Evolutionary conservation across 2,797 vertebrate genomes (phyloP), one percentile per base, ranked within the genome.

Genomic region (Sus cebifrons): DNA sequence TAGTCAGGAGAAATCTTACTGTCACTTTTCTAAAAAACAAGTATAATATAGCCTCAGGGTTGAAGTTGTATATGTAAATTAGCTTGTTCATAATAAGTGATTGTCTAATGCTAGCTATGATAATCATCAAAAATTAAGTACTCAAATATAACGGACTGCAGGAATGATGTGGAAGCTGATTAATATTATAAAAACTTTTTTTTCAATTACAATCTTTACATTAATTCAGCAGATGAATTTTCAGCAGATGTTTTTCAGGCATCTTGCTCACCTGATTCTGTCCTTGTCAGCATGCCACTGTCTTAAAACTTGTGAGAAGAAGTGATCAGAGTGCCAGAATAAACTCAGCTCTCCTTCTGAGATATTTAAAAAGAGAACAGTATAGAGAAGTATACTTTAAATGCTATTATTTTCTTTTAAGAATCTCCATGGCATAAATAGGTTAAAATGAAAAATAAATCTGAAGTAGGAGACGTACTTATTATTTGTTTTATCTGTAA

Each of bases 71-170:
- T 25, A 36, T 60, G 5, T 67, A 70, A 91, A 79, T 81, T 91
- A 25, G 79, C 70, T 85, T 85, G 27, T 79, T 96, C 40, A 68
- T 68, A 91, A 49, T 85, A 95, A 91, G 25, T 62, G n/a, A 65
- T 71, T n/a, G 78, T 77, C 44, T 20, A 82, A 36, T 87, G 82
- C 77, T 78, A 88, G 58, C 73, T 91, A 11, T 60, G 62, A 78
- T 54, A 87, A 67, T 92, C 83, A 94, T 62, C 15, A 92, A 89
- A 93, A 94, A 77, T 64, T 84, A 89, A 93, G 75, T 77, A 60
- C 60, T 79, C 12, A 29, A 62, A 75, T 75, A 56, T 52, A 71
- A 56, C 81, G 36, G 7, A 15, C 27, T 89, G 27, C 68, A 81
- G 70, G 60, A 58, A 56, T 86, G 94, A 75, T 25, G 36, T 21